Evolutionary conservation across 37 sponge, comb jelly and placozoan genomes (phyloP).

Genomic region (Lycopodina hypogea): DNA sequence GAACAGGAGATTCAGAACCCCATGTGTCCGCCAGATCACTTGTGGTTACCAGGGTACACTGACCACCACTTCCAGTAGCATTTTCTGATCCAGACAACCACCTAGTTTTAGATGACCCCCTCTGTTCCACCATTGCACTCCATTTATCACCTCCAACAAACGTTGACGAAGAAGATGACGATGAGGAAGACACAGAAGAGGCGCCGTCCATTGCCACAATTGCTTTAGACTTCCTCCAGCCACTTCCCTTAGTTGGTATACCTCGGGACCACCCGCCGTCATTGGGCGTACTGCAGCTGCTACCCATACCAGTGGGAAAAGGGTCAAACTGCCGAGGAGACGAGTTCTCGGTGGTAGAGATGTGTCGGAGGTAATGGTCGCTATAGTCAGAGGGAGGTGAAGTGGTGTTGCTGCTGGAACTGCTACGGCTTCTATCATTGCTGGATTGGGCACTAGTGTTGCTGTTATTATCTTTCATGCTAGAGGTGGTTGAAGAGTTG

Average conservation of each 20-base stretch:
- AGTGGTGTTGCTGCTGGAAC: background rate
- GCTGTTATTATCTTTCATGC: background rate
- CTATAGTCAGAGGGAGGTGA: background rate
- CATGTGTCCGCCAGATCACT: background rate
- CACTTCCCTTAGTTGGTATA: conserved; percentile 43
- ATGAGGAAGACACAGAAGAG: too few species aligned
- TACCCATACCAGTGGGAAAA: background rate
- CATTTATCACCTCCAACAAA: too few species aligned
- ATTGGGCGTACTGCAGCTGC: background rate
- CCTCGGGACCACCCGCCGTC: conserved; percentile 65
- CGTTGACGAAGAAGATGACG: too few species aligned
- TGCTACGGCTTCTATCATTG: background rate
- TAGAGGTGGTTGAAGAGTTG: background rate
- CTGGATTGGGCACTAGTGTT: background rate
- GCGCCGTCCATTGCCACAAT: too few species aligned
- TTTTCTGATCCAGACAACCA: background rate
- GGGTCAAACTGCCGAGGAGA: too few species aligned
- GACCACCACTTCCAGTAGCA: conserved; percentile 5
- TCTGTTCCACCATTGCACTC: too few species aligned
- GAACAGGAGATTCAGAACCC: background rate
- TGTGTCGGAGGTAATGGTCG: background rate
- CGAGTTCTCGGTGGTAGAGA: background rate
- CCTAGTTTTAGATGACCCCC: background rate
- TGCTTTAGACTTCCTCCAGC: conserved; percentile 24
- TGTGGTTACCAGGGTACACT: background rate